Base-by-base conservation (phyloP, 2,888 invertebrate genomes). In the Hirtodrosophila alboralis region DNA sequence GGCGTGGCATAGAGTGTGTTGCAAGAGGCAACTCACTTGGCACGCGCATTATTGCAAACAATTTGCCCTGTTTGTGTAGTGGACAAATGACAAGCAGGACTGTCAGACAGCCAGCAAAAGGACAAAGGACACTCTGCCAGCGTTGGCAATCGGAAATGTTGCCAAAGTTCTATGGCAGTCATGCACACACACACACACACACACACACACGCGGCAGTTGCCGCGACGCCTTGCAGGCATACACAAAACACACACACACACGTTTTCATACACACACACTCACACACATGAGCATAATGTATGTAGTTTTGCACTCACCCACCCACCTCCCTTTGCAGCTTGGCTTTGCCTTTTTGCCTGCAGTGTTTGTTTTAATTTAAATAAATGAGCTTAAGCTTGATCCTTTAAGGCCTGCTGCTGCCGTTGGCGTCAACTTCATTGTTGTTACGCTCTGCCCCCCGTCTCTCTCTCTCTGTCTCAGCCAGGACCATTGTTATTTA, bases 291-390 rank as follows among this genome's bases (percentile, higher is more conserved):
- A 23, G 27, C 40, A 37, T 48, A 52, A 10, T 70, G 44, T 71
- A 14, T 70, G 43, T 70, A 47, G 48, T 10, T 43, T 43, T 72
- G 69, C 69, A 69, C 47, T 66, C 47, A 44, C 38, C 27, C 26
- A 12, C 16, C 40, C n/a, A 6, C 31, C 13, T 38, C 45, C 41
- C 38, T 21, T 33, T 34, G 30, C 47, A 27, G 26, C 59, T 36
- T 37, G 51, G 13, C 53, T 61, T 68, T 65, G 75, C 59, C 71
- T 67, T 74, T 67, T 59, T 71, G 84, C 66, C 79, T 75, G 68
- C 83, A 80, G 83, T 87, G 88, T 87, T 87, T 87, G 86, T 80
- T 87, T 88, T 88, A 84, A 87, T 87, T 87, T 88, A 88, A 87
- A 87, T 88, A 87, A 87, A 87, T 87, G 87, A 87, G 88, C 88